Conservation (phyloP, 2,888 invertebrate genomes). For the Xanthia togata region DNA sequence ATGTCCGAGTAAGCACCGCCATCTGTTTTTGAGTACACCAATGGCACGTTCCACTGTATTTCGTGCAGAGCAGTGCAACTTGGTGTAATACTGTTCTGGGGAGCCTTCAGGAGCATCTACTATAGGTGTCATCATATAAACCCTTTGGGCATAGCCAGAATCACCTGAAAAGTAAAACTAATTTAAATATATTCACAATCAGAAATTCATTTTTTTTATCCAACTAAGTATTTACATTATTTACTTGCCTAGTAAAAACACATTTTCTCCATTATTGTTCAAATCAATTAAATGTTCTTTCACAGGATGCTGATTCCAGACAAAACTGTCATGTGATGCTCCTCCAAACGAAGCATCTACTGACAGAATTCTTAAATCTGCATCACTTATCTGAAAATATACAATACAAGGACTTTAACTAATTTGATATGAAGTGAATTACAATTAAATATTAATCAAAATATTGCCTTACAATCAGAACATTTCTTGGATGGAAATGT, state of each 20-base stretch:
- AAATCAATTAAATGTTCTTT: too few relatives aligned
- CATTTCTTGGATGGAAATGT: conserved; percentile 7
- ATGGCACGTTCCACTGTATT: conserved; percentile 26
- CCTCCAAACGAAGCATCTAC: too few relatives aligned
- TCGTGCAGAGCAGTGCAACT: conserved; percentile 18
- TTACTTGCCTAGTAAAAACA: too few relatives aligned
- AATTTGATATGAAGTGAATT: not conserved
- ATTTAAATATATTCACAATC: not conserved
- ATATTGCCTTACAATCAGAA: too few relatives aligned
- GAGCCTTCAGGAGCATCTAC: conserved; percentile 17
- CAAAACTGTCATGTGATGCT: too few relatives aligned
- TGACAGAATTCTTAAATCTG: conserved; percentile 2
- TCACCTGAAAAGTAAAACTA: conserved; percentile 9
- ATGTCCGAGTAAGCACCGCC: conserved; percentile 8
- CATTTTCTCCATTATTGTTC: too few relatives aligned
- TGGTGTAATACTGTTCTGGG: conserved; percentile 18
- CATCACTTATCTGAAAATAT: not conserved
- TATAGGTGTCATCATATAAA: conserved; percentile 31
- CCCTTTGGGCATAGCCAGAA: conserved; percentile 19
- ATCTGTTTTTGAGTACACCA: conserved; percentile 17
- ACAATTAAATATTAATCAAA: conserved; percentile 5
- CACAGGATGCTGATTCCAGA: too few relatives aligned
- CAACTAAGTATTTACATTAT: too few relatives aligned
- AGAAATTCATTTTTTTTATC: too few relatives aligned
- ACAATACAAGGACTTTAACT: not conserved